Evolutionary conservation across 2,113 vertebrate species (phyloP).

Genomic region (Paramormyrops kingsleyae): DNA sequence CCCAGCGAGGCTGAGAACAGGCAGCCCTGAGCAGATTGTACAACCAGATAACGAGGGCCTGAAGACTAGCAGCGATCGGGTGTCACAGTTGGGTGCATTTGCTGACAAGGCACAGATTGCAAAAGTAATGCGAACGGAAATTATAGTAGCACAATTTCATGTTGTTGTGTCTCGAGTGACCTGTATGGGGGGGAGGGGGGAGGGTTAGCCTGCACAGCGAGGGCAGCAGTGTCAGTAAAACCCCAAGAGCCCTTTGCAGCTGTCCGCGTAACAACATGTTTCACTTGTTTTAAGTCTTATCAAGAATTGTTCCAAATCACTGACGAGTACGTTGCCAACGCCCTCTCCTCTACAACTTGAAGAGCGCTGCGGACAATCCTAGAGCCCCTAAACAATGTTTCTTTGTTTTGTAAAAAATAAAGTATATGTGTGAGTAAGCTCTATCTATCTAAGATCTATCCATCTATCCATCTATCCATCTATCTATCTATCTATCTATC

Average conservation of each 20-base stretch:
- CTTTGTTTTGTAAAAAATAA: too few species aligned
- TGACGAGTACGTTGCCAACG: not conserved
- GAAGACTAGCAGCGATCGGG: not conserved
- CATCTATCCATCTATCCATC: too few species aligned
- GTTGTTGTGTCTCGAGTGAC: not conserved
- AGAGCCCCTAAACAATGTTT: too few species aligned
- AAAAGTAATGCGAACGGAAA: not conserved
- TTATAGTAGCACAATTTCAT: not conserved
- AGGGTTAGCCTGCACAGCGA: not conserved
- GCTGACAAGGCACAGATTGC: not conserved
- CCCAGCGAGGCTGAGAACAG: not conserved
- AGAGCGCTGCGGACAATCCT: too few species aligned
- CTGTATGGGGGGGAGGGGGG: not conserved
- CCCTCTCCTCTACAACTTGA: not conserved
- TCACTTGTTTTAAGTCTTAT: not conserved
- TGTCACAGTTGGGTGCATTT: not conserved
- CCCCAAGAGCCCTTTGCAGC: not conserved
- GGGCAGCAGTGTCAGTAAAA: not conserved
- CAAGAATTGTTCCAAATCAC: not conserved
- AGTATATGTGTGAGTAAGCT: too few species aligned
- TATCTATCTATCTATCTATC: too few species aligned
- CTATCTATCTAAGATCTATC: too few species aligned
- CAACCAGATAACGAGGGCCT: not conserved
- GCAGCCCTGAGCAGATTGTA: not conserved
- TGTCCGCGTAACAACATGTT: not conserved